Base-by-base conservation (phyloP, 1,140 invertebrate species). In the Drosophila paulistorum region DNA sequence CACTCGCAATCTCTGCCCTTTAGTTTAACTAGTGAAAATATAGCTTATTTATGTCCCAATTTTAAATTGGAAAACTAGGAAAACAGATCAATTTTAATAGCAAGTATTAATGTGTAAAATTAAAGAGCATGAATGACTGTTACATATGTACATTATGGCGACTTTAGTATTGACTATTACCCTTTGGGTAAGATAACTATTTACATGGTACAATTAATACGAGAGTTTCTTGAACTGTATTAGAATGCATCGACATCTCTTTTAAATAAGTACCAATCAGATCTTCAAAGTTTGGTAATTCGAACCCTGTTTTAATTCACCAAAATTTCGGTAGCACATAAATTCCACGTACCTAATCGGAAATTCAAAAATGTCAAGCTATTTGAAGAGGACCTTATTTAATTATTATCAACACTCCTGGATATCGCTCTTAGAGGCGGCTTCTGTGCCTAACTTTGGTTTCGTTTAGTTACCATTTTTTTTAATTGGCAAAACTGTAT, bases 281-380 rank as follows among this genome's bases (percentile, higher is more conserved):
- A 10, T 42, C 14, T 35, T 59, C 55, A 67, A 62, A 17, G 6
- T 63, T 55, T 39, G 41, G 83, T 83, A 86, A 89, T 57, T 74
- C 55, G 74, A 84, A 23, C 71, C 62, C 41, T 30, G 35, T 20
- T 14, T 60, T 48, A 67, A 61, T 57, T n/a, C 20, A 10, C 7
- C 33, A 39, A 63, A 78, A 65, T 64, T 87, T 84, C 84, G 63
- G 84, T 87, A 87, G 84, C 84, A 23, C 77, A 78, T 30, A 84
- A 87, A 87, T 87, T 87, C 84, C 84, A 69, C 84, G 61, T 77
- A 68, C 80, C 84, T 84, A 84, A 87, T 89, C 83, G 79, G 42
- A 80, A 87, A 79, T 83, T 89, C 77, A 87, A 80, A 80, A 84
- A 89, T 67, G 83, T 80, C 83, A 77, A 20, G 51, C 71, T 63